Base-by-base conservation (phyloP, 2,888 invertebrate genomes). In the Pammene fasciana region DNA sequence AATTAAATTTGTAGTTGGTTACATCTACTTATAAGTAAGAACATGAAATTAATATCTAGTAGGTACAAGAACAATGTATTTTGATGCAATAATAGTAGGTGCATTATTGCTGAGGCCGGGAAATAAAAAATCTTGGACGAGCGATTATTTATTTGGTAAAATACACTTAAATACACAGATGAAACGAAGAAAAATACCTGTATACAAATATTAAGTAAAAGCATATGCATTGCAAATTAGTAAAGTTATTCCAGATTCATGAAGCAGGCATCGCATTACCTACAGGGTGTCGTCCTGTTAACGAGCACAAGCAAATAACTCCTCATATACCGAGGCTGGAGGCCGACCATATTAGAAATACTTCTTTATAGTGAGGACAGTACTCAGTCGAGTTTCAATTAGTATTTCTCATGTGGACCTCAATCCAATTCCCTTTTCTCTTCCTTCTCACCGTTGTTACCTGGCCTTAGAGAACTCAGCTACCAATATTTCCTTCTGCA, bases 281-380 rank as follows among this genome's bases (percentile, higher is more conserved):
- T 79, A 77, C 84, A 85, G 85, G 82, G 86, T 84, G 85, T 85
- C 79, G 81, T 82, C 79, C 79, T 74, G 78, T 83, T 89, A 89
- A 89, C 85, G 86, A 89, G 88, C 82, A 78, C 76, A 76, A 83
- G 84, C 86, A 86, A 88, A 88, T 87, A 89, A 85, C 87, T 86
- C 82, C 79, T 85, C 84, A 84, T 86, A 76, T 75, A 76, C 74
- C 73, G 76, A 72, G 74, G 73, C 73, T 68, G 73, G 64, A 71
- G 64, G 72, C 71, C 62, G 71, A 66, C 73, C 72, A 72, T 74
- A 78, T 75, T 73, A 74, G 74, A 71, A 73, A 74, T 75, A 65
- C 67, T 72, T 70, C 72, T 74, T 77, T 75, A 70, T 71, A 72
- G 59, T 64, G 55, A 59, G 70, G 50, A 62, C 56, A 75, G 74